Evolutionary conservation across 2,113 vertebrate genomes (phyloP), one percentile per base, ranked within the genome.

Genomic region (Alectura lathami): DNA sequence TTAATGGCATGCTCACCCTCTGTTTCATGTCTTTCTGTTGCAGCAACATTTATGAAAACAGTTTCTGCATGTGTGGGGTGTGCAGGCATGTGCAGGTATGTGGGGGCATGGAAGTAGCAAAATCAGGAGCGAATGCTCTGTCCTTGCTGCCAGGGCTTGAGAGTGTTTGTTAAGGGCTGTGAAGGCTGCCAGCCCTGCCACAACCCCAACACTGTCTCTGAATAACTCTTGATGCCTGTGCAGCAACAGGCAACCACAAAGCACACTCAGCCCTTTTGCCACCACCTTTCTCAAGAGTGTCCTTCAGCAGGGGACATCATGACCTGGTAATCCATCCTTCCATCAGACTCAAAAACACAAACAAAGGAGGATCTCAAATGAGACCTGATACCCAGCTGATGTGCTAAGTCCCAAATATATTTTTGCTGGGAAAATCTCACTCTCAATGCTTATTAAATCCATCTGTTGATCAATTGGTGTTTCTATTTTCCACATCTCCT

Each of bases 401-500:
- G 50, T 7, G 23, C 45, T 78, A 34, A 84, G 17, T 51, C 34
- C 10, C 3, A 76, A 20, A 50, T 43, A 73, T 32, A 29, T 72
- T 76, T 92, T 86, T 81, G 11, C 53, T 88, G 45, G 57, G 50
- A 82, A 40, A 80, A 76, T 69, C 30, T 91, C 59, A 30, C 20
- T 89, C 45, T 94, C 68, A 73, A 13, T 70, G 26, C 29, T 79
- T 83, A 78, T 91, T 90, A 93, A 95, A 94, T 84, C 53, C 47
- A 68, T 89, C 78, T 97, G 68, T 76, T 83, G 63, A 93, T 92
- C 78, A 91, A 23, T n/a, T 88, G 84, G 24, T 48, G 56, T 51
- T 89, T 94, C 93, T 96, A 70, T 57, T 97, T 64, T 88, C 66
- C 51, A 75, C 73, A 90, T 23, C 66, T 96, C 53, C 92, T 96